Base-by-base conservation (phyloP, 1,140 invertebrate species). In the Stenopsyche tienmushanensis region DNA sequence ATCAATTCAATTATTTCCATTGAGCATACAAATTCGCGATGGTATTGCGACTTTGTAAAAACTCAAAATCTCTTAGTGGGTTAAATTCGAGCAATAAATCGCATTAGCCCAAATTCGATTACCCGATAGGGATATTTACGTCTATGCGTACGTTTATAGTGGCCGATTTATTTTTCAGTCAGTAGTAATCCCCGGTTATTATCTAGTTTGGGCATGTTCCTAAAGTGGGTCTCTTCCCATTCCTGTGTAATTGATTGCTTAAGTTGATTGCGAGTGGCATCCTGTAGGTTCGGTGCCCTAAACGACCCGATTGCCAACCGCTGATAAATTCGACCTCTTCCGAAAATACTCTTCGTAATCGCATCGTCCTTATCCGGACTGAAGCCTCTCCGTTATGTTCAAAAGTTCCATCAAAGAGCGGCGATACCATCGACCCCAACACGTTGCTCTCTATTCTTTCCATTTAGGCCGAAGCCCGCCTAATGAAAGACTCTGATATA, bases 161-260 rank as follows among this genome's bases (percentile, higher is more conserved):
- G n/a, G n/a, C n/a, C n/a, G n/a, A n/a, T n/a, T n/a, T n/a, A n/a
- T n/a, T n/a, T n/a, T n/a, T 34, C 29, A 34, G 29, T 34, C 13
- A 13, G 5, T 13, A 34, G 5, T 34, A 34, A 34, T 34, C 29
- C 29, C 29, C 13, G 13, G 29, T 34, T 34, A 34, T 34, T 34
- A 34, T 34, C 29, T 13, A 7, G 29, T n/a, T n/a, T n/a, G n/a
- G n/a, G n/a, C n/a, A 34, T 34, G 29, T 13, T 34, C 5, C 5
- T 34, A 34, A 34, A 34, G 29, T 34, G 29, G 29, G 29, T 34
- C 29, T 13, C 13, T 34, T 34, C 29, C 29, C 29, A 13, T 34
- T 49, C 50, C 41, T 34, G 64, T 39, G 57, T 58, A 66, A 66
- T 66, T 66, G 58, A 62, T 66, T 66, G 54, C 64, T 66, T 44